phyloP scores from a whole-genome alignment of 1,140 invertebrate genomes.

The Drosophila virilis region DNA sequence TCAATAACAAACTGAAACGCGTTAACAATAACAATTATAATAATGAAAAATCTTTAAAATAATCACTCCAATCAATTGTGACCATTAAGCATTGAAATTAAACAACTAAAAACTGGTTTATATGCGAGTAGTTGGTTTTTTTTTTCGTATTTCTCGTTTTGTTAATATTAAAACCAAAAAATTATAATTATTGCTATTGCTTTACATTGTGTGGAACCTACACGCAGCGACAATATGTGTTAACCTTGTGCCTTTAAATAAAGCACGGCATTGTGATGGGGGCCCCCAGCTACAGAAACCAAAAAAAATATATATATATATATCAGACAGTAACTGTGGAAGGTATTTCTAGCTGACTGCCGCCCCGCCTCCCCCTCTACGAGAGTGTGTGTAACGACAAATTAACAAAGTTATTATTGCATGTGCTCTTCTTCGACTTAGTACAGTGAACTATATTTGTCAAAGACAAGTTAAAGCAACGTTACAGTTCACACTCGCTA shows the following conservation, averaged over 20 bases:
- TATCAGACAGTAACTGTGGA: slow-evolving; percentile 25
- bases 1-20: slow-evolving; percentile 40
- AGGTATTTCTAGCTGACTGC: neutral
- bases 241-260: slow-evolving; percentile 81
- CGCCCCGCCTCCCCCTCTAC: neutral
- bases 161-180: slow-evolving; percentile 72
- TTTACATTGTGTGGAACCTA: slow-evolving; percentile 72
- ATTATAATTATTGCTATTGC: slow-evolving; percentile 74
- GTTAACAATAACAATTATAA: slow-evolving; percentile 45
- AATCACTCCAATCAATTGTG: slow-evolving; percentile 75
- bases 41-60: slow-evolving; percentile 49
- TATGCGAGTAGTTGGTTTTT: slow-evolving; percentile 32
- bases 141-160: slow-evolving; percentile 33
- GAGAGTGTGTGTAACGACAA: slow-evolving; percentile 46
- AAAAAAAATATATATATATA: neutral
- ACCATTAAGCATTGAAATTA: slow-evolving; percentile 75
- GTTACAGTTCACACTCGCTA: slow-evolving; percentile 61
- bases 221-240: slow-evolving; percentile 43
- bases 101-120: slow-evolving; percentile 72
- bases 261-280: slow-evolving; percentile 69
- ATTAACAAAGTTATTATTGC: slow-evolving; percentile 70
- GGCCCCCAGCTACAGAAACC: slow-evolving; percentile 35
- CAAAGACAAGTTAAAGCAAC: slow-evolving; percentile 50
- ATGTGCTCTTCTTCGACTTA: slow-evolving; percentile 28
- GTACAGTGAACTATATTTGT: slow-evolving; percentile 70